A percentile compares a stretch with the other conserved stretches of the same genome.
These are phyloP conservation scores for Hanleya hanleyi DNA, from an alignment of 2,888 invertebrate genomes.

Conservation along the genomic window DNA sequence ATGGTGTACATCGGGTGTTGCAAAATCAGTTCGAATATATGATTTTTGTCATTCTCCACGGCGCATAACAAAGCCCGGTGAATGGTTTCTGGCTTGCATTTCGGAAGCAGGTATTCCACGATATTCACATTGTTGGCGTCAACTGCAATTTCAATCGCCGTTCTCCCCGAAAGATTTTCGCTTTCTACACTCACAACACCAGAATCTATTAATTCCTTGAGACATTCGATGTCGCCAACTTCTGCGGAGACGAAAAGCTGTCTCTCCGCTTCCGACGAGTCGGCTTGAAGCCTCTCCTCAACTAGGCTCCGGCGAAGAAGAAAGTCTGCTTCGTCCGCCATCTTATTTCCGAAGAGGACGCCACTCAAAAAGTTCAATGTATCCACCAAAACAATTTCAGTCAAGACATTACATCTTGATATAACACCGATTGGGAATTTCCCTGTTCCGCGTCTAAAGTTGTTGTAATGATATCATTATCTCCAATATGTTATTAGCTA, in stretches of 20 bases:
- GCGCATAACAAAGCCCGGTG: conserved; percentile 58
- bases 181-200: conserved; percentile 4
- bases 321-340: neutral
- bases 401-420: too few relatives aligned
- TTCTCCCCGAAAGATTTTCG: conserved; percentile 50
- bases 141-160: conserved; percentile 57
- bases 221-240: conserved; percentile 47
- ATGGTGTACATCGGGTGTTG: conserved; percentile 50
- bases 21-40: conserved; percentile 59
- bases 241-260: conserved; percentile 47
- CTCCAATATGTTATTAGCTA: too few relatives aligned
- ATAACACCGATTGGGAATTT: too few relatives aligned
- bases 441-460: too few relatives aligned
- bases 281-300: conserved; percentile 46
- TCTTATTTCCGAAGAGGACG: too few relatives aligned
- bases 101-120: conserved; percentile 51
- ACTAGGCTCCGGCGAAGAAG: conserved; percentile 27
- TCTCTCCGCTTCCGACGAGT: conserved; percentile 43
- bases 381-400: too few relatives aligned
- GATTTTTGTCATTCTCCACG: conserved; percentile 54
- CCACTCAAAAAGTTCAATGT: too few relatives aligned
- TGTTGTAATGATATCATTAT: too few relatives aligned
- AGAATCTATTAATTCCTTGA: conserved; percentile 21
- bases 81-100: conserved; percentile 45
- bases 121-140: conserved; percentile 49